Evolutionary conservation across 2,113 vertebrate species (phyloP).

Genomic region (Dicaeum eximium): DNA sequence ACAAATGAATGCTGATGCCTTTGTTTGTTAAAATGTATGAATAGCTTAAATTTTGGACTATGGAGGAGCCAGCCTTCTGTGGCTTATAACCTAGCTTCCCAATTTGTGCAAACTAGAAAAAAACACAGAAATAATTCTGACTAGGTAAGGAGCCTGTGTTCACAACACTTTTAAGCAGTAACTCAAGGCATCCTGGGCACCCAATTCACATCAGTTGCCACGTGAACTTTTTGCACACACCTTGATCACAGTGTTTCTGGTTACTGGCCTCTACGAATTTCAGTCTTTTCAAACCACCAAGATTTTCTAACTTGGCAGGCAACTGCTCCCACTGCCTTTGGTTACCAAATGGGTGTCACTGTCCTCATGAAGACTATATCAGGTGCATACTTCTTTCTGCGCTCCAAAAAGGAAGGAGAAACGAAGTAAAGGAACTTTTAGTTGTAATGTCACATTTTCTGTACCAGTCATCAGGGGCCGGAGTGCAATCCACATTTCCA

Average conservation of each 20-base stretch:
- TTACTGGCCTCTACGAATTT: neutral
- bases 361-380: neutral
- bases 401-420: neutral
- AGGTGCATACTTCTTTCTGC: neutral
- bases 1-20: neutral
- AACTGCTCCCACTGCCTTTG: neutral
- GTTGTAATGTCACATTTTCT: neutral
- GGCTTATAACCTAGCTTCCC: neutral
- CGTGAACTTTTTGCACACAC: neutral
- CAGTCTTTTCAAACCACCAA: neutral
- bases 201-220: neutral
- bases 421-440: neutral
- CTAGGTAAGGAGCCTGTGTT: neutral
- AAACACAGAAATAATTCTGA: neutral
- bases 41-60: neutral
- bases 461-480: neutral
- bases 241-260: neutral
- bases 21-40: neutral
- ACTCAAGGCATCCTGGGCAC: neutral
- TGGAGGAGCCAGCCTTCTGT: neutral
- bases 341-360: neutral
- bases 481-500: neutral
- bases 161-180: neutral
- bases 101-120: neutral
- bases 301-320: neutral